Evolutionary conservation across 1,140 invertebrate genomes (phyloP), one percentile per base, ranked within the genome.

Genomic region (Euglossa dilemma): DNA sequence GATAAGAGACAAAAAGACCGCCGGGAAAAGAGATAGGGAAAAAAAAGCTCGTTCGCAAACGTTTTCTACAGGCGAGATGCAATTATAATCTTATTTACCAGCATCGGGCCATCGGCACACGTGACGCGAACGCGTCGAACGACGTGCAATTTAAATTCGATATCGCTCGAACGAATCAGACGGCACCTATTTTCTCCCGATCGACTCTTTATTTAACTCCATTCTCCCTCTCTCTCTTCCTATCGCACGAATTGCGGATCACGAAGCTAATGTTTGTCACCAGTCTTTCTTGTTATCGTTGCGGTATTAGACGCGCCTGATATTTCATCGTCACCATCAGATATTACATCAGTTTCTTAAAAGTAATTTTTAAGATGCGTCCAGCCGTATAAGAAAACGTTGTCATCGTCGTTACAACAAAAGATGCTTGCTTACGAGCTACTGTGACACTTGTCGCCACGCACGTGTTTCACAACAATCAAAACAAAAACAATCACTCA

Each of bases 401-500:
- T 23, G 28, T 20, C 20, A 1, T n/a, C 14, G 14, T 12, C 8
- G 59, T 20, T 66, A 45, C 7, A 6, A 7, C 18, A 23, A 18
- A 50, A 3, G 23, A 50, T 7, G 12, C 20, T 50, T 71, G 23
- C 45, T 50, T 14, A 11, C 12, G 14, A 18, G 7, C 43, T 18
- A 43, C 18, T 47, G 8, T 9, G 43, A 64, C 79, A 52, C 79
- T 74, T 23, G 12, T 54, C 54, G 9, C 4, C 7, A 28, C 47
- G 25, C 81, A 76, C 80, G 80, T 76, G 61, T 57, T 45, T 76
- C 43, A 16, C 70, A 36, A 23, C 66, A 5, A 56, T 28, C 72
- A 70, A 83, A 70, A 83, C 81, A 83, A 63, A 78, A 70, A 59
- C 73, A 77, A 77, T 66, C 47, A 63, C 81, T 83, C 50, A 83